Percentiles rank a stretch among this genome's conserved stretches.
Evolutionary conservation across 2,113 vertebrate genomes (phyloP).

Genomic region (Laterallus jamaicensis): DNA sequence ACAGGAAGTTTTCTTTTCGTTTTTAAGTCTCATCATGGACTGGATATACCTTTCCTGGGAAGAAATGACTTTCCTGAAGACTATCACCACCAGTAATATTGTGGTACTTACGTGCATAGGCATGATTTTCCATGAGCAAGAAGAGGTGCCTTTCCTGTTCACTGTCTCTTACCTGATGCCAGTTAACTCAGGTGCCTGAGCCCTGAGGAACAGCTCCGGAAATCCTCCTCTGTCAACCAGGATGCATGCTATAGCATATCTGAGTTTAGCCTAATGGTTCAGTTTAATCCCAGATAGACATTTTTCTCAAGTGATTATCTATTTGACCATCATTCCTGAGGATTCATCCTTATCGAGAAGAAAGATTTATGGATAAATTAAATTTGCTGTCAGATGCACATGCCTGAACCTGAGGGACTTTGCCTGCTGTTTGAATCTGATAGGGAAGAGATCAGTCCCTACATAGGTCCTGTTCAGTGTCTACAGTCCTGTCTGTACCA

Average conservation of each 20-base stretch:
- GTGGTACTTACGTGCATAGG: neutral
- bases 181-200: neutral
- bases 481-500: neutral
- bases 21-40: neutral
- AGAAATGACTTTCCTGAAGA: neutral
- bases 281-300: neutral
- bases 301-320: neutral
- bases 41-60: neutral
- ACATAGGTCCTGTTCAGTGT: neutral
- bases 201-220: neutral
- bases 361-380: conserved; percentile 28
- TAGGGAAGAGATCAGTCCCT: neutral
- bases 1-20: neutral
- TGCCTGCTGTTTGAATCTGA: neutral
- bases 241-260: neutral
- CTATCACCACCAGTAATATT: neutral
- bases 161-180: neutral
- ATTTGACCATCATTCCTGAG: neutral
- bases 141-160: neutral
- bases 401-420: neutral
- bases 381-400: neutral
- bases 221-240: neutral
- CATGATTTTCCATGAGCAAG: neutral
- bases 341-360: conserved; percentile 6
- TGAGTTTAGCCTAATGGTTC: neutral